Conservation (phyloP, 2,888 invertebrate genomes). For the Drosophila demipolita region DNA sequence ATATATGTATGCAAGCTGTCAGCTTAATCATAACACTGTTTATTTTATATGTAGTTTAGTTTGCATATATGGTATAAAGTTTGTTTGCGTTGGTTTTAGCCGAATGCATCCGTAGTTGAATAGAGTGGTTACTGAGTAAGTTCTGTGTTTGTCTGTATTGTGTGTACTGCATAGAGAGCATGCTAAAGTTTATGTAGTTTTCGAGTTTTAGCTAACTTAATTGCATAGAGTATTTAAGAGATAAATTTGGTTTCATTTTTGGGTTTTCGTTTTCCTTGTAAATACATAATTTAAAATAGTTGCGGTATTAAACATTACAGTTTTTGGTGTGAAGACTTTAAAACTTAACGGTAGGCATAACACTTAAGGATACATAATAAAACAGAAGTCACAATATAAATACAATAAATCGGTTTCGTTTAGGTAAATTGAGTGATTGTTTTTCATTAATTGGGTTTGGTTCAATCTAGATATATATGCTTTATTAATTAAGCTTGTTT, state of each 20-base stretch:
- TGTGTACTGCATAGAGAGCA: conserved; percentile 44
- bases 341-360: conserved; percentile 81
- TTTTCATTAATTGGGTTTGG: conserved; percentile 74
- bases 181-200: conserved; percentile 45
- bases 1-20: conserved; percentile 52
- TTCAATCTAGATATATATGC: conserved; percentile 52
- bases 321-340: conserved; percentile 48
- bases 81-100: conserved; percentile 52
- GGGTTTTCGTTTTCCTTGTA: conserved; percentile 7
- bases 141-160: conserved; percentile 7
- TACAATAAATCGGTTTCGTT: conserved; percentile 44
- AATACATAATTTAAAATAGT: conserved; percentile 74
- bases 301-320: conserved; percentile 39
- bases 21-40: conserved; percentile 74
- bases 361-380: conserved; percentile 68
- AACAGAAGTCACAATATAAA: conserved; percentile 64
- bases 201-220: conserved; percentile 63
- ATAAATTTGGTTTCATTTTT: conserved; percentile 20
- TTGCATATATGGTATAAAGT: conserved; percentile 57
- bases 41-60: conserved; percentile 56
- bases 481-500: not conserved
- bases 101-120: conserved; percentile 60
- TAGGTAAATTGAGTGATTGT: conserved; percentile 82
- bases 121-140: conserved; percentile 52
- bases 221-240: conserved; percentile 71